Conservation (phyloP, 2,113 vertebrate genomes). For the Stegostoma tigrinum region DNA sequence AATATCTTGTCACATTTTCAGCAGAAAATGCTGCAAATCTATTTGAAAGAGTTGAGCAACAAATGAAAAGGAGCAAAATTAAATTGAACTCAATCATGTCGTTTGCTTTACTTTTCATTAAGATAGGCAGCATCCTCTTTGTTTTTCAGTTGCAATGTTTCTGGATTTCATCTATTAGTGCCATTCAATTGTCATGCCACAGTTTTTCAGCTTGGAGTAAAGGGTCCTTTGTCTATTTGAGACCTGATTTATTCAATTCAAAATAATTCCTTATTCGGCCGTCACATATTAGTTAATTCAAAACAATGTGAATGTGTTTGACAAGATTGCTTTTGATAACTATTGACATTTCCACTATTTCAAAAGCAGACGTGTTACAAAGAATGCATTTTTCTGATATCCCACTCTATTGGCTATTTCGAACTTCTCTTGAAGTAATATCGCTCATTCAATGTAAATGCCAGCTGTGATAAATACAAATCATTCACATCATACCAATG, state of each 20-base stretch:
- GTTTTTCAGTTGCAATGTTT: background rate
- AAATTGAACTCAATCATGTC: background rate
- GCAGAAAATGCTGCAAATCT: background rate
- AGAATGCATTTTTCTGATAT: background rate
- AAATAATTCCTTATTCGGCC: background rate
- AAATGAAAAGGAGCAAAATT: background rate
- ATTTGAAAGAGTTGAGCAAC: background rate
- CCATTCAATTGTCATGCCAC: background rate
- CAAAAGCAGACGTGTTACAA: background rate
- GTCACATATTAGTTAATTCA: background rate
- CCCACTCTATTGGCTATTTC: background rate
- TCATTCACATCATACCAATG: slow-evolving; percentile 67
- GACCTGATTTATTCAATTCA: background rate
- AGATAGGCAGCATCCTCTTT: background rate
- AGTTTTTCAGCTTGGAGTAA: background rate
- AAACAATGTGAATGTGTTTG: background rate
- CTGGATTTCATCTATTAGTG: background rate
- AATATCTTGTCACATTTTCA: background rate
- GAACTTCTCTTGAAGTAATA: background rate
- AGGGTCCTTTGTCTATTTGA: background rate
- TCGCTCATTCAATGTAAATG: background rate
- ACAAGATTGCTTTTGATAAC: background rate
- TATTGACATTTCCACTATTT: background rate
- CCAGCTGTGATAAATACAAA: background rate
- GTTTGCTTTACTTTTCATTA: background rate